Evolutionary conservation across 37 sponge, comb jelly and placozoan species (phyloP).

Genomic region (Sycon ciliatum): DNA sequence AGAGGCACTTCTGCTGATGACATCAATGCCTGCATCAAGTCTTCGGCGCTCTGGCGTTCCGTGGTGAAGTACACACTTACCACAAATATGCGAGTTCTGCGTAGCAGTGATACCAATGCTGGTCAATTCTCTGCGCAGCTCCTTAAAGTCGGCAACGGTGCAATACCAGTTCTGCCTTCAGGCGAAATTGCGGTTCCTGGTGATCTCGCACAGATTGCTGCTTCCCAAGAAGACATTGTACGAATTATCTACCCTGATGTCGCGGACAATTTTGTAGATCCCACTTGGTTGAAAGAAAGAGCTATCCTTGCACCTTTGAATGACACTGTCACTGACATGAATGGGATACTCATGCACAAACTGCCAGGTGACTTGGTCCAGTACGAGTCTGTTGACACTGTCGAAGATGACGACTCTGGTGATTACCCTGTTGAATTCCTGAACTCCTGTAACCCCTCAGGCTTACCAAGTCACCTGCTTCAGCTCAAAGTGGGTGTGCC

Average conservation of each 20-base stretch:
- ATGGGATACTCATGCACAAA: constrained; percentile 2
- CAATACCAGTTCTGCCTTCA: no score
- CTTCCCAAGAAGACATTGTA: no score
- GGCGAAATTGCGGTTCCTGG: no score
- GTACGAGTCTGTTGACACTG: constrained; percentile 18
- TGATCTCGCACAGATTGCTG: no score
- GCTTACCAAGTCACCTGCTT: constrained; percentile 17
- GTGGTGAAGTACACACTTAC: neutral
- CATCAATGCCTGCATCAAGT: neutral
- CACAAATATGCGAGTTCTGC: constrained; percentile 1
- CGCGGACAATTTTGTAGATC: neutral
- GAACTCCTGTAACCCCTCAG: constrained; percentile 20
- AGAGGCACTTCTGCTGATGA: neutral
- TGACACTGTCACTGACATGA: constrained; percentile 15
- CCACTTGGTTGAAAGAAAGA: constrained; percentile 13
- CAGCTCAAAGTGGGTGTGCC: constrained; percentile 16
- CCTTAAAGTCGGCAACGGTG: neutral
- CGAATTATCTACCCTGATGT: constrained; percentile 11
- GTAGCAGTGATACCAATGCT: neutral
- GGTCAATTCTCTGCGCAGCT: neutral
- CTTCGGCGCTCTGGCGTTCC: neutral
- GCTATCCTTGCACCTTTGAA: constrained; percentile 21
- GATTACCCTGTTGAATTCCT: constrained; percentile 26
- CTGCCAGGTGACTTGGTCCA: neutral
- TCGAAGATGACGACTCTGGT: neutral